Conservation (phyloP, 2,113 vertebrate genomes). For the Mesocricetus auratus region DNA sequence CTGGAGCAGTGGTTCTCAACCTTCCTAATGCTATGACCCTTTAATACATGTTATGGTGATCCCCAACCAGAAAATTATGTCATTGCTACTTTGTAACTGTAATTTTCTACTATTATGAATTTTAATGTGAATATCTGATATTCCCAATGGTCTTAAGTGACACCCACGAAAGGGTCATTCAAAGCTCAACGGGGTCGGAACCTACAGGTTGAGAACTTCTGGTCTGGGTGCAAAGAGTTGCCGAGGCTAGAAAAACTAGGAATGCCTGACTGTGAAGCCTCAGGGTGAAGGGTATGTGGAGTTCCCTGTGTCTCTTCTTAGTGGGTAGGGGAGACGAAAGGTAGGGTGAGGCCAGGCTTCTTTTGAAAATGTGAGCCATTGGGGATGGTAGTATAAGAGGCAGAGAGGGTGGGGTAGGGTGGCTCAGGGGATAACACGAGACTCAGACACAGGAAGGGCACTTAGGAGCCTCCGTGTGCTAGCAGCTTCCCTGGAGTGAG, state of each 20-base stretch:
- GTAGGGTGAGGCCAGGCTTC: background rate
- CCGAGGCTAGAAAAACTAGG: background rate
- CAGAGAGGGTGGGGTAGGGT: background rate
- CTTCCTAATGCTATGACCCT: background rate
- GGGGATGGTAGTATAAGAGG: background rate
- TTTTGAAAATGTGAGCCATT: background rate
- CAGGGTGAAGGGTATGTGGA: background rate
- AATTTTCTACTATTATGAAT: background rate
- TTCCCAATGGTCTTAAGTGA: background rate
- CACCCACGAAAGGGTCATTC: background rate
- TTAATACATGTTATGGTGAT: background rate
- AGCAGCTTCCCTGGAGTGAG: background rate
- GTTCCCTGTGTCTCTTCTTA: background rate
- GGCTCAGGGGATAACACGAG: background rate
- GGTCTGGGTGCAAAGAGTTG: background rate
- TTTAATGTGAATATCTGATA: background rate
- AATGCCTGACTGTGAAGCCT: rapidly evolving
- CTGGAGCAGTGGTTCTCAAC: background rate
- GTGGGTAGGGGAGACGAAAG: background rate
- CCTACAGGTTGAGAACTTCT: background rate
- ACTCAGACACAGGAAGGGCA: background rate
- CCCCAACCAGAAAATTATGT: background rate
- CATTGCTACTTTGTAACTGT: background rate
- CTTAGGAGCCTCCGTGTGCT: background rate
- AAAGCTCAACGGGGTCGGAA: background rate